Base-by-base conservation (phyloP, 2,797 vertebrate species). In the Decapterus maruadsi region DNA sequence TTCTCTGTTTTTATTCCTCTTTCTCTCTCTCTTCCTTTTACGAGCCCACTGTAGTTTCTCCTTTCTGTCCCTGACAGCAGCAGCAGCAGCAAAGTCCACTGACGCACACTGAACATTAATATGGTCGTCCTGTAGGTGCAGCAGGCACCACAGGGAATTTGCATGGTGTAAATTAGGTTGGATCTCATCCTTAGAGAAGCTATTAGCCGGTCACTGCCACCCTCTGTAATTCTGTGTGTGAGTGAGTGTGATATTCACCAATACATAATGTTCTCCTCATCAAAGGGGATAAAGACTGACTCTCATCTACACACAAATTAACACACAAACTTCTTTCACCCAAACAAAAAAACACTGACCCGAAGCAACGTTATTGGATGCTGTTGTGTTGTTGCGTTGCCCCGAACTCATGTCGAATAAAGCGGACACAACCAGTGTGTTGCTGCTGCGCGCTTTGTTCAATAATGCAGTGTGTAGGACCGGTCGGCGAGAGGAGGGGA, bases 81-180 rank as follows among this genome's bases (percentile, higher is more conserved):
- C 56, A 73, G 62, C 48, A 81, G n/a, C 48, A 81, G n/a, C 56
- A 73, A 53, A 68, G 48, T 51, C 68, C 36, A 53, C 75, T 75
- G 64, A 71, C 3, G 4, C 68, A 61, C 62, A 14, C 16, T 36
- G 45, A 61, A 71, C 48, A 71, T 83, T 83, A 81, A 68, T 75
- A 75, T 63, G 79, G 26, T 53, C 55, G 69, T 83, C 71, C 85
- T 75, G 81, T 80, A 82, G 77, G 82, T 77, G 73, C 58, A 72
- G 71, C 58, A 70, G 71, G 59, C 77, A 75, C 74, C 68, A 81
- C 8, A 1, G 82, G 72, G 78, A 75, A 83, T 85, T 84, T 69
- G 80, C 83, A 77, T 65, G 69, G 68, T 75, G 80, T 66, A 92
- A 93, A 93, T 93, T 80, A 90, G 80, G 74, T 83, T 78, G 77